Evolutionary conservation across 64 coral and sea anemone species (phyloP).

Genomic region (Dendrophyllia cribrosa): DNA sequence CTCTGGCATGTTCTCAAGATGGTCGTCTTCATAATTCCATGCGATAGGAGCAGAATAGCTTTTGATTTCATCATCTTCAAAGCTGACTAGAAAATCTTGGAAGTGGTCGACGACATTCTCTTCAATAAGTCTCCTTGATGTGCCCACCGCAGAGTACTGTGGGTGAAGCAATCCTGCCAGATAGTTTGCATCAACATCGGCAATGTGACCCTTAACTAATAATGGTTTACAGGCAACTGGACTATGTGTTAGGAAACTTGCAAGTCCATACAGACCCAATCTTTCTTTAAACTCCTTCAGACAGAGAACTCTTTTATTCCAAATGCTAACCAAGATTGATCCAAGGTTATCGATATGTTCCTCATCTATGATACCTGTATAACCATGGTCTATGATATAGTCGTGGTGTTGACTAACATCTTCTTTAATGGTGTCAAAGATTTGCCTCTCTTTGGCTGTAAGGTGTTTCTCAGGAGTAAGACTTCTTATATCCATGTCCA

Average conservation of each 20-base stretch:
- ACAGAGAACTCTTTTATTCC: slow-evolving; percentile 32
- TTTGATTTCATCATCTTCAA: slow-evolving; percentile 52
- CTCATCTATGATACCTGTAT: slow-evolving; percentile 39
- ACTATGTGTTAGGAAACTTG: slow-evolving; percentile 26
- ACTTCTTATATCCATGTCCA: slow-evolving; percentile 6
- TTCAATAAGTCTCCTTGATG: slow-evolving; percentile 19
- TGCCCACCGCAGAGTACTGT: slow-evolving; percentile 24
- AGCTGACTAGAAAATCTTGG: slow-evolving; percentile 59
- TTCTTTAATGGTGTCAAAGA: slow-evolving; percentile 46
- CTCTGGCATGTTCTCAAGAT: background rate
- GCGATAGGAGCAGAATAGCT: slow-evolving; percentile 30
- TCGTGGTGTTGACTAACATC: slow-evolving; percentile 49
- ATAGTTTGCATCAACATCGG: slow-evolving; percentile 63
- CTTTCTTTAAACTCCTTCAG: slow-evolving; percentile 51
- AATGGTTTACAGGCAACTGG: slow-evolving; percentile 49
- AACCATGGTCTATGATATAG: slow-evolving; percentile 60
- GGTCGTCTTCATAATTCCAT: slow-evolving; percentile 65
- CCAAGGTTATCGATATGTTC: slow-evolving; percentile 36
- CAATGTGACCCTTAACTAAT: slow-evolving; percentile 45
- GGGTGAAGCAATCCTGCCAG: slow-evolving; percentile 26
- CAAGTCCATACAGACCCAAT: slow-evolving; percentile 44
- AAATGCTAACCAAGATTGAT: slow-evolving; percentile 58
- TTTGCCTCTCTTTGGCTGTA: slow-evolving; percentile 35
- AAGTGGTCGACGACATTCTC: slow-evolving; percentile 55
- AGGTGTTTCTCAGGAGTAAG: slow-evolving; percentile 31